Base-by-base conservation (phyloP, 2,113 vertebrate species). In the Strix aluco region DNA sequence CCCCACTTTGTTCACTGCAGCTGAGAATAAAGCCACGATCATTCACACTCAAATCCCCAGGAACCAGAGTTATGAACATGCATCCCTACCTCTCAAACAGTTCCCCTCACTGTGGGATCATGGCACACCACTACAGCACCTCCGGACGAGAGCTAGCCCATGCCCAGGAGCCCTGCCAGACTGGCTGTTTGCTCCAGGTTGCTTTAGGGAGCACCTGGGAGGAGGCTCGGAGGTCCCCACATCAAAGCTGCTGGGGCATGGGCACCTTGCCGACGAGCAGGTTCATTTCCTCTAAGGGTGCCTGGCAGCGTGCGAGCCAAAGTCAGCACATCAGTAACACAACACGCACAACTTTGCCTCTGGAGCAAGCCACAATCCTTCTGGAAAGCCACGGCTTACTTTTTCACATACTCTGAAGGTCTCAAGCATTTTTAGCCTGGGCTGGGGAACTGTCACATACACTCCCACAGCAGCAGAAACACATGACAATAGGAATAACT, bases 31-130 rank as follows among this genome's bases (percentile, higher is more conserved):
- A 74, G 49, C 65, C 65, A 34, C 29, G 13, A 18, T 1, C n/a
- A 2, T 11, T 5, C 49, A 16, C 58, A 23, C 5, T 9, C 34
- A 11, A 6, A 40, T 8, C 23, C 59, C 57, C 13, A 19, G 46
- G 51, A 16, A 61, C 27, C 0, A 12, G 42, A 15, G 30, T 15
- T 36, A 3, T 0, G 21, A 11, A 5, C 5, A 0, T 1, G 4
- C 51, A 81, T 15, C 70, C 40, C n/a, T 5, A 3, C 38, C 11
- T 55, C 79, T 59, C 44, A 4, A 5, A 29, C 32, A 11, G 36
- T 4, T 12, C 46, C 73, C 69, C 55, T 25, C 7, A 0, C 1
- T 6, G 40, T 15, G 46, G 8, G 25, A 6, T 8, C 6, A 1
- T 0, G 38, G 22, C 79, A 58, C 65, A 36, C 38, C 75, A 13